Percentiles rank a stretch among this genome's conserved stretches.
Evolutionary conservation across 2,888 invertebrate species (phyloP).

Genomic region (Eledone cirrhosa): DNA sequence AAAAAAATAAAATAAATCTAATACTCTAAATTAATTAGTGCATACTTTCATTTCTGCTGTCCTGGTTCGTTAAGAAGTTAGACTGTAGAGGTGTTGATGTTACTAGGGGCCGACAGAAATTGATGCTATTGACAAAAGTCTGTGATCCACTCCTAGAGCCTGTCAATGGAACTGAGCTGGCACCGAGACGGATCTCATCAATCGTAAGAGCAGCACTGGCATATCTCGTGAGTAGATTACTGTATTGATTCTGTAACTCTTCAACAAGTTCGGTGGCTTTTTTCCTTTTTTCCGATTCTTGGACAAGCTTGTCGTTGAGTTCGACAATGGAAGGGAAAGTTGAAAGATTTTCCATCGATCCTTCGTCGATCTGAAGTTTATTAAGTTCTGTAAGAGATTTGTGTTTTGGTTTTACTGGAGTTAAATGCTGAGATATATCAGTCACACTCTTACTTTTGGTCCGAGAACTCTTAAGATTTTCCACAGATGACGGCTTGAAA

Average conservation of each 20-base stretch:
- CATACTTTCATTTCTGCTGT: too few species aligned
- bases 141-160: conserved; percentile 28
- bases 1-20: too few species aligned
- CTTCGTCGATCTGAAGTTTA: conserved; percentile 43
- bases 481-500: conserved; percentile 46
- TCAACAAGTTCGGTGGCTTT: conserved; percentile 60
- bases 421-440: conserved; percentile 42
- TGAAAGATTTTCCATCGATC: background rate
- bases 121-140: conserved; percentile 36
- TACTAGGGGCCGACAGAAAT: background rate
- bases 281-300: conserved; percentile 55
- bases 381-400: conserved; percentile 50
- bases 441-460: conserved; percentile 55
- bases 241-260: conserved; percentile 63
- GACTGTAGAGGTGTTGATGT: conserved; percentile 10
- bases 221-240: conserved; percentile 64
- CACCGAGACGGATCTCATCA: conserved; percentile 64
- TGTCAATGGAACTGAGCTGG: conserved; percentile 54
- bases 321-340: conserved; percentile 43
- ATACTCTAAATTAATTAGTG: too few species aligned
- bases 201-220: conserved; percentile 67
- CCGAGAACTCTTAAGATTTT: conserved; percentile 46
- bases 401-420: conserved; percentile 56
- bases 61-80: background rate
- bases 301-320: conserved; percentile 50